Percentiles rank a stretch among this genome's conserved stretches.
Conservation (phyloP, 2,797 vertebrate species). For the Etheostoma perlongum region DNA sequence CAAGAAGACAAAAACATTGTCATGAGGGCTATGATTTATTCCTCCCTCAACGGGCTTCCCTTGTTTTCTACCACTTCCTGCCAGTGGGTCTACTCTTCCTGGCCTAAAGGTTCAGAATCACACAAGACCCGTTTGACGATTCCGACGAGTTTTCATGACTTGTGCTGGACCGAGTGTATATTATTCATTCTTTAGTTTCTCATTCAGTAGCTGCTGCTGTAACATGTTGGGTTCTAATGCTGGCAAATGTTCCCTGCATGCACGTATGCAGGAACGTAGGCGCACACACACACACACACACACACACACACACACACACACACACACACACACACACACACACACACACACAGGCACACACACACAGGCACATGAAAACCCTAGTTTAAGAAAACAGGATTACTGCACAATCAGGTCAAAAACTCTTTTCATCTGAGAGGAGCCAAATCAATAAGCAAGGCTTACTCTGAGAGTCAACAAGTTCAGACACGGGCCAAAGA, state of each 20-base stretch:
- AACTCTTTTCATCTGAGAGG: constrained; percentile 72
- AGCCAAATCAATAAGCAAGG: constrained; percentile 75
- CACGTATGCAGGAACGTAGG: too few species aligned
- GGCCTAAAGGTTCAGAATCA: constrained; percentile 30
- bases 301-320: constrained; percentile 17
- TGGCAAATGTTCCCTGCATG: not conserved
- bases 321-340: constrained; percentile 7
- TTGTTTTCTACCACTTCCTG: constrained; percentile 75
- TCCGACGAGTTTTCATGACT: constrained; percentile 25
- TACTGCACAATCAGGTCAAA: constrained; percentile 67
- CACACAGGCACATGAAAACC: constrained; percentile 33
- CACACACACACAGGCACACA: constrained; percentile 20
- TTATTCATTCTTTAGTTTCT: constrained; percentile 8
- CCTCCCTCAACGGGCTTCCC: constrained; percentile 65
- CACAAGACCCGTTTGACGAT: constrained; percentile 16
- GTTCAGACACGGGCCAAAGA: constrained; percentile 77
- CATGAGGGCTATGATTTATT: constrained; percentile 68
- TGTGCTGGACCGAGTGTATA: not conserved
- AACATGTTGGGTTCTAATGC: not conserved
- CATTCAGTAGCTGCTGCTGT: not conserved
- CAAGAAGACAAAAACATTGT: constrained; percentile 65
- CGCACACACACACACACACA: constrained; percentile 12
- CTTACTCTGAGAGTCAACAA: constrained; percentile 76
- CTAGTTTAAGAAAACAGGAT: constrained; percentile 76
- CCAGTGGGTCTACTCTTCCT: constrained; percentile 55